Conservation (phyloP, 2,888 invertebrate species). For the Sycophila texana region DNA sequence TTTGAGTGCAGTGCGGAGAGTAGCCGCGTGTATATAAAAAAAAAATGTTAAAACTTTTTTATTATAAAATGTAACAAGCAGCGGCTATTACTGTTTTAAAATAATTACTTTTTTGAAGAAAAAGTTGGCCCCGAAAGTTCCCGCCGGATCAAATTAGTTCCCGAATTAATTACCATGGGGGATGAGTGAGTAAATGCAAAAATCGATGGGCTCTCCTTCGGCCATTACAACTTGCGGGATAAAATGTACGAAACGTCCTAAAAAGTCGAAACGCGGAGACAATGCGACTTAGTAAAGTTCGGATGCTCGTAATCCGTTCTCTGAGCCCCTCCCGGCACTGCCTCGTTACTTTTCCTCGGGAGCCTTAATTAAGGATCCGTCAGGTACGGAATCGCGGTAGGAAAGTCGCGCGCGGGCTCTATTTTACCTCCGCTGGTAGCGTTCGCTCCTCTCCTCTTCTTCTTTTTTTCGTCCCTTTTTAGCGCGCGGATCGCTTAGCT, state of each 20-base stretch:
- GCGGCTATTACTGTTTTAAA: too few species aligned
- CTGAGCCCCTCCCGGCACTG: conserved; percentile 3
- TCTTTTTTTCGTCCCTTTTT: conserved; percentile 50
- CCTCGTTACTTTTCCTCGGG: conserved; percentile 37
- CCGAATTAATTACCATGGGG: too few species aligned
- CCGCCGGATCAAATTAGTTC: too few species aligned
- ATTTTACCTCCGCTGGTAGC: conserved; percentile 56
- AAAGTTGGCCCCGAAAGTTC: too few species aligned
- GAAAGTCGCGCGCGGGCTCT: conserved; percentile 38
- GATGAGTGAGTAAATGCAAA: too few species aligned
- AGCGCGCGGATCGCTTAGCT: conserved; percentile 59
- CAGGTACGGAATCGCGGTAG: conserved; percentile 58
- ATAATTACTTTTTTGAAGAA: too few species aligned
- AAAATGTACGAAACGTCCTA: background rate
- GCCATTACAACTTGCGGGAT: too few species aligned
- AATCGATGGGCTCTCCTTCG: too few species aligned
- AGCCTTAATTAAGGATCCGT: conserved; percentile 70
- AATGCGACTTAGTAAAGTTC: conserved; percentile 37
- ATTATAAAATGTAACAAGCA: too few species aligned
- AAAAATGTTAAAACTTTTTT: too few species aligned
- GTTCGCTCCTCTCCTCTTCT: conserved; percentile 25
- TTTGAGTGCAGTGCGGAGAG: too few species aligned
- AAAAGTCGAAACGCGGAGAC: background rate
- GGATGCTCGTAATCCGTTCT: conserved; percentile 47
- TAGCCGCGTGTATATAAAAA: too few species aligned